Base-by-base conservation (phyloP, 1,140 invertebrate genomes). In the Drosophila kohkoa region DNA sequence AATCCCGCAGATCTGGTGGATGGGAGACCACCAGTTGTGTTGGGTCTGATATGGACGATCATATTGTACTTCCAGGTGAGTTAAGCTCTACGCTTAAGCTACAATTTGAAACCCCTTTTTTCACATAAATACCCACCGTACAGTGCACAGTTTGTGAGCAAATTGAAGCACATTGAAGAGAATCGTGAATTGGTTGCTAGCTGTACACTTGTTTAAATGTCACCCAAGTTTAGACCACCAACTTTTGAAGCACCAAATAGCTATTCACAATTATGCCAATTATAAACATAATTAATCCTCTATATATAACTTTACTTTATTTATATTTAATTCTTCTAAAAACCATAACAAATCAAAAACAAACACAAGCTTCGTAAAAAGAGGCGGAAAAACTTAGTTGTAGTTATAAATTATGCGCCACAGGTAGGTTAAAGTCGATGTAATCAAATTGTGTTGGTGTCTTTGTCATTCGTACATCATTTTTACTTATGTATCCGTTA, bases 61-160 rank as follows among this genome's bases (percentile, higher is more conserved):
- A 99, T 99, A 93, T 94, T 99, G 49, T 99, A 99, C 94, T 99
- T 99, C 96, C 99, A 99, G 96, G 98, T 99, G 95, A 93, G 92
- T 82, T 32, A 10, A 11, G 46, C 5, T 2, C 16, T 11, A 10
- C 6, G 25, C 6, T 41, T 3, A 5, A 5, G 6, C 45, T 8
- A 11, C 0, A 6, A 57, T 10, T 25, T 41, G 7, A 43, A 25
- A 41, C 13, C 15, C 0, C 1, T 8, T 38, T 2, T 10, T 1
- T 13, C 30, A 57, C 30, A 48, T 15, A 70, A 7, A 32, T 38
- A 38, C 35, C 35, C 35, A 38, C 35, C 46, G 38, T 28, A 58
- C 16, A 25, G 81, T 80, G 77, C 81, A 83, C 81, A 66, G 25
- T 79, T 79, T 62, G 30, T 62, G 11, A 70, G 78, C 75, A 46